A percentile compares a stretch with the other conserved stretches of the same genome.
Conservation (phyloP, 2,113 vertebrate genomes). For the Crotalus tigris region DNA sequence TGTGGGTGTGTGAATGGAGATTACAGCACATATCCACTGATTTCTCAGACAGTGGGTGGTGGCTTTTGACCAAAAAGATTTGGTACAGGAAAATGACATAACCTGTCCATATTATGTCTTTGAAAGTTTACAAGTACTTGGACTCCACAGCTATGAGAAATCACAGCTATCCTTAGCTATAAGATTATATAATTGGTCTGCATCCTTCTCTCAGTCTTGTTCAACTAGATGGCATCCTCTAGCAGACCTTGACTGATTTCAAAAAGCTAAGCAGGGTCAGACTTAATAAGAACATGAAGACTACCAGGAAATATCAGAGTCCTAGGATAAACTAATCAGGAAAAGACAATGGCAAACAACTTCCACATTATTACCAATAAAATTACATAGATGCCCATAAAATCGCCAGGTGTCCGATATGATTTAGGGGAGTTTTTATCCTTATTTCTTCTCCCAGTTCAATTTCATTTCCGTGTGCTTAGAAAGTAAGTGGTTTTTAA, state of each 20-base stretch:
- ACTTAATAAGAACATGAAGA: not conserved
- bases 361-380: not conserved
- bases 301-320: not conserved
- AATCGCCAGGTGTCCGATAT: not conserved
- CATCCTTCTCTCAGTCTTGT: not conserved
- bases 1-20: constrained; percentile 9
- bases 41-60: not conserved
- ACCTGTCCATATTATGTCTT: not conserved
- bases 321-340: not conserved
- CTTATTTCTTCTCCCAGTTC: not conserved
- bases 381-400: not conserved
- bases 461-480: not conserved
- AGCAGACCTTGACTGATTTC: not conserved
- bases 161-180: not conserved
- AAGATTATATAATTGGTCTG: not conserved
- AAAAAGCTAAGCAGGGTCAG: not conserved
- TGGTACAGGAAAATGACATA: not conserved
- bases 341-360: not conserved
- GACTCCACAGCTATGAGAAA: not conserved
- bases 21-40: not conserved
- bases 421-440: not conserved
- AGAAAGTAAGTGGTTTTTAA: not conserved
- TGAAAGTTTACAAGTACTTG: not conserved
- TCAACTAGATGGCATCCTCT: not conserved
- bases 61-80: not conserved